Evolutionary conservation across 1,140 invertebrate species (phyloP), one percentile per base, ranked within the genome.

Genomic region (Bombus cullumanus): DNA sequence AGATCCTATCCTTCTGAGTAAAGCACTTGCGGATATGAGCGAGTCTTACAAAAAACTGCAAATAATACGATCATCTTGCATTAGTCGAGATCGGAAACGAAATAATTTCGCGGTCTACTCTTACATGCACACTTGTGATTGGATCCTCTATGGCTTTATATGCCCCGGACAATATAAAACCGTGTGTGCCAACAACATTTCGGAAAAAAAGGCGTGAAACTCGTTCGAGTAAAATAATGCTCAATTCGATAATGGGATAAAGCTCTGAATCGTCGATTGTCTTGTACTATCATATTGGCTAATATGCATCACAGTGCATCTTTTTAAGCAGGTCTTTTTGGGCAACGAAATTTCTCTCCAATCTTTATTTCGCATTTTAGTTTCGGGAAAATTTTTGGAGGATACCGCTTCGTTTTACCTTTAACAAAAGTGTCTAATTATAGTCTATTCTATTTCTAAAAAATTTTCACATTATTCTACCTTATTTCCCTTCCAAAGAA

Each of bases 11-110:
- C 96, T 99, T 99, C 95, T 99, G 98, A 83, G 99, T 99, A 96
- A 99, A 99, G 96, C 99, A 99, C 96, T 99, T 99, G 95, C 99
- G 97, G 96, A 99, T 99, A 96, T 99, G 99, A 96, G 98, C 98
- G 96, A 99, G 97, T 95, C 98, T 98, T 95, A 99, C 99, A 96
- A 99, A 99, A 96, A 99, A 99, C 99, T 99, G 97, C 93, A 99
- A 98, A 94, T 94, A 95, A 95, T 88, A 93, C 88, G 89, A 83
- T 90, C 71, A 43, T 68, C 68, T 66, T 53, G 80, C 72, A 85
- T 90, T 90, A 90, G 89, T 88, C 53, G 69, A 59, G n/a, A 31
- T 77, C n/a, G 57, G 31, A 76, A 57, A 80, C 15, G 41, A 64
- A 28, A 9, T 12, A 22, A 6, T 57, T 81, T 62, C 62, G 69